Base-by-base conservation (phyloP, 2,797 vertebrate genomes). In the Gambelia wislizenii region DNA sequence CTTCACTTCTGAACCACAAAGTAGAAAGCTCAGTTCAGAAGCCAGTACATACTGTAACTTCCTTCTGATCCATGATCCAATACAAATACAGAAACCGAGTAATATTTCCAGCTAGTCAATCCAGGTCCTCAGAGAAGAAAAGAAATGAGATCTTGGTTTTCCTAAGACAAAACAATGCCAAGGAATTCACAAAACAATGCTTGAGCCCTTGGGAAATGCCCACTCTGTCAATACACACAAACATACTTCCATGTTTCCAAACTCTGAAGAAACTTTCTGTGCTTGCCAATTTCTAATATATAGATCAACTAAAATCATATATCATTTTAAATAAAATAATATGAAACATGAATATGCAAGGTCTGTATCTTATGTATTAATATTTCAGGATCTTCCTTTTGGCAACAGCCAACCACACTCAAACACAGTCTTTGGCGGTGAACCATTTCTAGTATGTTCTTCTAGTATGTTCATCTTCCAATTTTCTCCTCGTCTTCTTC, bases 21-120 rank as follows among this genome's bases (percentile, higher is more conserved):
- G 87, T 72, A 91, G 87, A 92, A 89, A 87, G 91, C 89, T 89
- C 86, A 0, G 0, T 92, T 90, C 13, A 0, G 84, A 67, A 96
- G 94, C 92, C 94, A 94, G 93, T 72, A 88, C 84, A 83, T 70
- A 91, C 91, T 91, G 87, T 91, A 95, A 93, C 82, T 86, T 95
- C 95, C 93, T 96, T 96, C 96, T 96, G 95, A 96, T 97, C 93
- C 52, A 0, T 25, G 79, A 89, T 96, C 96, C 96, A 97, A 96
- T 78, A 95, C 94, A 96, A 97, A 97, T 96, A 96, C 91, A 93
- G 64, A 93, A 95, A 93, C 94, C 93, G 94, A 96, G 95, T 95
- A 88, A 44, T 95, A 94, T 96, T 96, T 96, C 93, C 96, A 97
- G 79, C 1, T 95, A 95, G 96, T 96, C 95, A 94, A 94, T 96